phyloP scores from a whole-genome alignment of 1,140 invertebrate species.

The Drosophila ficusphila region DNA sequence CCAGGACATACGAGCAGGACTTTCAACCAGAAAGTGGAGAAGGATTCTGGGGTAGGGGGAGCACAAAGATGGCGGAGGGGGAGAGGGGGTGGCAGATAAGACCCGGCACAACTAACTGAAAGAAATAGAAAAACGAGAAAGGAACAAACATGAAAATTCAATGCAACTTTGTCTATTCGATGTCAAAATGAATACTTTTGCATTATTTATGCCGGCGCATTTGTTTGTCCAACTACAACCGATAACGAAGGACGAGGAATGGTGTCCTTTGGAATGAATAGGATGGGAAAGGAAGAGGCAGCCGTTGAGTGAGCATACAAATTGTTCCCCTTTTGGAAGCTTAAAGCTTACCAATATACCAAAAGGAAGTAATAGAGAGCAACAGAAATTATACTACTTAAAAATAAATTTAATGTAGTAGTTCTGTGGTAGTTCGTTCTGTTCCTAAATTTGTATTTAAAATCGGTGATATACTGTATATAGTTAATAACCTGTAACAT shows the following conservation, averaged over 20 bases:
- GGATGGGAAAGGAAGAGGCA: neutral
- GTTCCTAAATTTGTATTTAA: neutral
- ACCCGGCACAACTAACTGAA: constrained; percentile 43
- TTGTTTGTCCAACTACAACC: constrained; percentile 63
- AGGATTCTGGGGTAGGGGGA: no score
- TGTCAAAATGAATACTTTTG: constrained; percentile 82
- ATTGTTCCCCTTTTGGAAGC: neutral
- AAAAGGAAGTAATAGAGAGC: no score
- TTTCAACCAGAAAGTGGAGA: neutral
- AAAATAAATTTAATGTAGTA: no score
- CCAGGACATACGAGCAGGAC: constrained; percentile 71
- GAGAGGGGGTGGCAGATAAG: constrained; percentile 55
- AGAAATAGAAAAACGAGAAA: constrained; percentile 29
- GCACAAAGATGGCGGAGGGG: neutral
- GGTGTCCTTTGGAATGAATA: no score
- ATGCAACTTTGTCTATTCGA: constrained; percentile 79
- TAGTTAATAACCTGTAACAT: neutral
- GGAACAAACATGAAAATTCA: constrained; percentile 54
- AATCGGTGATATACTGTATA: neutral
- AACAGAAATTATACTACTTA: no score
- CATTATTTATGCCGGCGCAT: constrained; percentile 76
- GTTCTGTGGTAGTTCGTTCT: no score
- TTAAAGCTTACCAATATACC: neutral
- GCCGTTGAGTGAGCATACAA: constrained; percentile 2
- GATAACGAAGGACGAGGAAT: constrained; percentile 52